Percentiles rank a stretch among this genome's conserved stretches.
Evolutionary conservation across 2,797 vertebrate genomes (phyloP).

Genomic region (Odontamblyopus rebecca): DNA sequence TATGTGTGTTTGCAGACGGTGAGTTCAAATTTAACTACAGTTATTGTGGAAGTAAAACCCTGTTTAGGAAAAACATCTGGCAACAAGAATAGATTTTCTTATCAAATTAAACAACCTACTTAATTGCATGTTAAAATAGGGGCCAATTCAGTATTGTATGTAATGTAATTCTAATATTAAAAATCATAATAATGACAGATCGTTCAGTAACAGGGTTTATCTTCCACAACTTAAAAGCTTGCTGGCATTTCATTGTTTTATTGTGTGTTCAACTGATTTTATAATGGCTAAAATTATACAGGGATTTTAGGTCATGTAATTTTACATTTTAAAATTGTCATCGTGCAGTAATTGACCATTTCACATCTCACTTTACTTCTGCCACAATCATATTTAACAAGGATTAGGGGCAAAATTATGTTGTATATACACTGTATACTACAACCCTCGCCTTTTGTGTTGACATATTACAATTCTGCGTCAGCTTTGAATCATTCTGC

Average conservation of each 20-base stretch:
- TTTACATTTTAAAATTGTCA: conserved; percentile 56
- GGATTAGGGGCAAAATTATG: background rate
- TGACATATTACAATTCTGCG: conserved; percentile 39
- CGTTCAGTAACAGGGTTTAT: conserved; percentile 76
- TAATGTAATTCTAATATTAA: background rate
- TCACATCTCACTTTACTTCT: conserved; percentile 23
- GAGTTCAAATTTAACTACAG: conserved; percentile 87
- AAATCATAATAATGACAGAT: background rate
- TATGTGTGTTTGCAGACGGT: conserved; percentile 99
- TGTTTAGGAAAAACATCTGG: conserved; percentile 66
- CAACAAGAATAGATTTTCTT: conserved; percentile 11
- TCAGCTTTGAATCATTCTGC: conserved; percentile 50
- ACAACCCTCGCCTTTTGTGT: conserved; percentile 33
- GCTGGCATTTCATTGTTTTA: conserved; percentile 78
- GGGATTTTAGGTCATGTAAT: conserved; percentile 57
- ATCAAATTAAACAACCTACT: background rate
- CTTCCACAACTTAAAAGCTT: conserved; percentile 78
- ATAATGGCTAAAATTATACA: conserved; percentile 58
- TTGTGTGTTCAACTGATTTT: conserved; percentile 68
- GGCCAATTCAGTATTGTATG: background rate
- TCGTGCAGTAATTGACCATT: conserved; percentile 50
- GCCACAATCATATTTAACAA: conserved; percentile 11
- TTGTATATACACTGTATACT: background rate
- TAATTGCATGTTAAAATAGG: background rate
- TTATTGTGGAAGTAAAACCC: conserved; percentile 80